A percentile compares a stretch with the other conserved stretches of the same genome.
Conservation (phyloP, 2,888 invertebrate genomes). For the Hypomecis atomaria region DNA sequence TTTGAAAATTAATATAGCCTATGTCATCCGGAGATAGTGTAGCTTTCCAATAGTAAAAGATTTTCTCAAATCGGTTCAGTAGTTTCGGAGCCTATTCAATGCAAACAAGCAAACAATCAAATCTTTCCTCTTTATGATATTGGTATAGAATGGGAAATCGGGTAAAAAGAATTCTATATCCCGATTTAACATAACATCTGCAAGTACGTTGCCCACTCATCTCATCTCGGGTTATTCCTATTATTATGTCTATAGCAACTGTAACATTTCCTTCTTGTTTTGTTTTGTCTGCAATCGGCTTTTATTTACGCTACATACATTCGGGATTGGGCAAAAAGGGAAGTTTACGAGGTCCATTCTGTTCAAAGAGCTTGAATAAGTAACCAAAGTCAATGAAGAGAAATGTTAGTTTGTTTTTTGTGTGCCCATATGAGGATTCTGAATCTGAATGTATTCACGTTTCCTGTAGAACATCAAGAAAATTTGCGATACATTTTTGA, state of each 20-base stretch:
- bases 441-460: too few species aligned
- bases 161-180: background rate
- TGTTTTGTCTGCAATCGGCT: conserved; percentile 3
- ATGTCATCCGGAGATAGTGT: too few species aligned
- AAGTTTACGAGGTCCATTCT: conserved; percentile 37
- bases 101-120: too few species aligned
- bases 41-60: too few species aligned
- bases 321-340: conserved; percentile 4
- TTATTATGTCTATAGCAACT: conserved; percentile 5
- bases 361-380: conserved; percentile 6
- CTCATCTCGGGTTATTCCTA: background rate
- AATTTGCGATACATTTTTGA: too few species aligned
- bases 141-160: background rate
- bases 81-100: too few species aligned
- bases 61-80: too few species aligned
- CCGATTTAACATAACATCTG: background rate
- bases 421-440: too few species aligned
- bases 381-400: background rate
- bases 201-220: background rate
- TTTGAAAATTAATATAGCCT: too few species aligned
- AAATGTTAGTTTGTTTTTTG: background rate
- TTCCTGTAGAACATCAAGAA: too few species aligned
- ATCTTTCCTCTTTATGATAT: too few species aligned
- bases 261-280: conserved; percentile 13
- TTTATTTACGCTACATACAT: conserved; percentile 8